Evolutionary conservation across 2,888 invertebrate genomes (phyloP).

Genomic region (Cremastinae sp.): DNA sequence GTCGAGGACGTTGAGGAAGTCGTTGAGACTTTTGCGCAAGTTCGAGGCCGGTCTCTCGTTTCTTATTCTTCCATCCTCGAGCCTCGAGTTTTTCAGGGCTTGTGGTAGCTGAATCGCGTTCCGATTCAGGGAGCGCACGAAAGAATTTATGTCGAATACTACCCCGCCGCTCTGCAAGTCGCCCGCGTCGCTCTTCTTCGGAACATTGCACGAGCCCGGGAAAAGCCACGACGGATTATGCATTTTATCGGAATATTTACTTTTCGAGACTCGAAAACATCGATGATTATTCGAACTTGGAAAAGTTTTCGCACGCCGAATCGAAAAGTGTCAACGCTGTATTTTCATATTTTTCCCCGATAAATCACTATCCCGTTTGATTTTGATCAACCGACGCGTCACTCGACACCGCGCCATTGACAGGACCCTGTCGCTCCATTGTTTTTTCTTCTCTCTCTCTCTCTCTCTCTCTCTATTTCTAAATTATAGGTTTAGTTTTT

Average conservation of each 20-base stretch:
- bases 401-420: conserved; percentile 34
- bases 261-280: conserved; percentile 25
- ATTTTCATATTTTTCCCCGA: conserved; percentile 9
- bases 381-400: conserved; percentile 43
- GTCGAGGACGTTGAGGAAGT: conserved; percentile 43
- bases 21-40: conserved; percentile 38
- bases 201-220: conserved; percentile 30
- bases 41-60: conserved; percentile 1
- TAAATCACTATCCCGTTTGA: conserved; percentile 28
- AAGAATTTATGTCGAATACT: conserved; percentile 52
- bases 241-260: conserved; percentile 34
- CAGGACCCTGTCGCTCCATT: not conserved
- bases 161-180: not conserved
- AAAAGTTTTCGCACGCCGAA: not conserved
- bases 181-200: conserved; percentile 10
- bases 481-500: too few species aligned
- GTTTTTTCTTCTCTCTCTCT: conserved; percentile 1
- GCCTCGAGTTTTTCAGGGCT: conserved; percentile 12
- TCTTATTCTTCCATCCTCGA: not conserved
- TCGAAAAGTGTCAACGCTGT: not conserved
- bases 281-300: conserved; percentile 13
- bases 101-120: conserved; percentile 44
- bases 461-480: too few species aligned
- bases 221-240: conserved; percentile 57
- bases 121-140: conserved; percentile 57